Base-by-base conservation (phyloP, 2,888 invertebrate genomes). In the Blastobasis adustella region DNA sequence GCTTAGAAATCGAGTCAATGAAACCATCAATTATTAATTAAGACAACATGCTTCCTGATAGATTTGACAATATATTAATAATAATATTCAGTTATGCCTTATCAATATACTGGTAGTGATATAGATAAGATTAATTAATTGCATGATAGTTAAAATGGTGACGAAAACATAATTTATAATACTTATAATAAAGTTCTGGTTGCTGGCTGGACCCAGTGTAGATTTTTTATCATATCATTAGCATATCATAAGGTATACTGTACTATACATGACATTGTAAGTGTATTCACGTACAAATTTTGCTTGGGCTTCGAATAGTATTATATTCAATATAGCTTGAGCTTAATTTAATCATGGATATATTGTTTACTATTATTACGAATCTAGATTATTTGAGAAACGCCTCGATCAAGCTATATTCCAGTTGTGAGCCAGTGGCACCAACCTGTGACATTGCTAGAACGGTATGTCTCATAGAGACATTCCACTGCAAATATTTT, bases 211-310 rank as follows among this genome's bases (percentile, higher is more conserved):
- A 69, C 62, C 81, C 80, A 81, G 80, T 78, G 78, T 83, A 85
- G 81, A 78, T 82, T 85, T 86, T 87, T 74, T 83, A 84, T 86
- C 87, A 87, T 87, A 87, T 86, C 87, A 81, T 82, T 83, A 82
- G 79, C 84, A 85, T 85, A 86, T 85, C 84, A 82, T 82, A 78
- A 79, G 73, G 58, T 76, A 72, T 75, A 72, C 65, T 23, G 23
- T 23, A 23, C 23, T 23, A 23, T 23, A 23, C 23, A 71, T 65
- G 10, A 47, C 47, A 62, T 53, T 61, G 56, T 62, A 69, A 72
- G 67, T 67, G 65, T 74, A 73, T 67, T 70, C 67, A 66, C 58
- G 47, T 46, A 37, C 39, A 54, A 57, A 62, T 58, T 66, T 63
- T 58, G 69, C 69, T 76, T 75, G 56, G 56, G 62, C 58, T 62